Evolutionary conservation across 2,888 invertebrate species (phyloP), one percentile per base, ranked within the genome.

Genomic region (Erebia aethiops): DNA sequence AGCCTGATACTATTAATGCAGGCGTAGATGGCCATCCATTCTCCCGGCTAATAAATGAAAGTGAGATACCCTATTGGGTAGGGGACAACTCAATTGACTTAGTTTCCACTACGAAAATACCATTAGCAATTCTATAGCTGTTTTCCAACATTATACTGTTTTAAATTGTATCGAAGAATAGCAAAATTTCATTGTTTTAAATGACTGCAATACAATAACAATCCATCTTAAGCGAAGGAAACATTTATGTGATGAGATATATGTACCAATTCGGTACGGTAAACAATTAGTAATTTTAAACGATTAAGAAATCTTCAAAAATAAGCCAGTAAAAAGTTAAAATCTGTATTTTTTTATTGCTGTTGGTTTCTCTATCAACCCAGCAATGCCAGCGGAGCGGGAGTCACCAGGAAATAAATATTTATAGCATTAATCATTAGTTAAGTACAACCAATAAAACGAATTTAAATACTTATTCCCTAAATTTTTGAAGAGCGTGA

Each of bases 41-140:
- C 68, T 69, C 61, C 67, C 62, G 57, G 68, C 70, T 76, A 72
- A 76, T 75, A 76, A 76, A 75, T 76, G 76, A 76, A 78, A 77
- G 74, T 75, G 71, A 75, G 75, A 74, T 60, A 65, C 63, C 72
- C 70, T 67, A 74, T 70, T 49, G 72, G 72, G 64, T 74, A 57
- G 70, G 63, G 74, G 67, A 72, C 51, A 67, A 71, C 70, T 74
- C 74, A 74, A 74, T 74, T 69, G 69, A 71, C 69, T 70, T 71
- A 61, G 60, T 66, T 46, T 73, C 60, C 69, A 46, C 56, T 26
- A 69, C 49, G 54, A 58, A 71, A 64, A 63, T 51, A 76, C 76
- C 73, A 74, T 77, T 76, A 81, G 80, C 81, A 81, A 80, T 85
- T 87, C 82, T 82, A 86, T 85, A 86, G 80, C 77, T 78, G 73